Conservation (phyloP, 2,888 invertebrate genomes). For the Hofmannophila pseudospretella region DNA sequence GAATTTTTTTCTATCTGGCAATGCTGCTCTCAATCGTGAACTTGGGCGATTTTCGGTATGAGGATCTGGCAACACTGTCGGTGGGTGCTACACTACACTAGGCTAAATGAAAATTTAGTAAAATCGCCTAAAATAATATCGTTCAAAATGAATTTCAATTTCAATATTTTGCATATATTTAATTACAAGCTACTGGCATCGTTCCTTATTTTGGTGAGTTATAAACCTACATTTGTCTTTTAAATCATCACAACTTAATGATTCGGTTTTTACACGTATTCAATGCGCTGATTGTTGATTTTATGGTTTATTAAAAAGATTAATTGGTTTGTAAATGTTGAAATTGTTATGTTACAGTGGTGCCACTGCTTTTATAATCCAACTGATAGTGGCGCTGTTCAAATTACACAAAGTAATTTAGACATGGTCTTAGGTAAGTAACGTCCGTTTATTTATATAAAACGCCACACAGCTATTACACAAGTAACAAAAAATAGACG, state of each 20-base stretch:
- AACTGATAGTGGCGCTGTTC: slow-evolving; percentile 88
- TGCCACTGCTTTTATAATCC: slow-evolving; percentile 83
- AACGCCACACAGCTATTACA: too few relatives aligned
- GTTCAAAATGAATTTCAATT: slow-evolving; percentile 40
- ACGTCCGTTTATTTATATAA: background rate
- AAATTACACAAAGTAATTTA: slow-evolving; percentile 88
- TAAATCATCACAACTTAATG: too few relatives aligned
- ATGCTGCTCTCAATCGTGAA: too few relatives aligned
- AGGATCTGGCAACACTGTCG: too few relatives aligned
- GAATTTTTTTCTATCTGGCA: too few relatives aligned
- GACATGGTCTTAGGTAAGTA: slow-evolving; percentile 89
- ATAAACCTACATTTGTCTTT: background rate
- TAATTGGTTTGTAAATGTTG: slow-evolving; percentile 43
- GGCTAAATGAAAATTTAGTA: too few relatives aligned
- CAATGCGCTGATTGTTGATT: slow-evolving; percentile 45
- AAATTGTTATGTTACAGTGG: slow-evolving; percentile 64
- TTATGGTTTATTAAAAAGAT: slow-evolving; percentile 54
- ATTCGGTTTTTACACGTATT: slow-evolving; percentile 24
- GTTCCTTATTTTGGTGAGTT: slow-evolving; percentile 58
- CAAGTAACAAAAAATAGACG: too few relatives aligned
- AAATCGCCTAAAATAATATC: slow-evolving; percentile 4
- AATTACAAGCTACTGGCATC: slow-evolving; percentile 45
- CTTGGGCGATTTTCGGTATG: too few relatives aligned
- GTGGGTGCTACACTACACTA: too few relatives aligned
- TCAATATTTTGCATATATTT: slow-evolving; percentile 34